phyloP scores from a whole-genome alignment of 1,140 invertebrate species.

The Neodiprion lecontei region DNA sequence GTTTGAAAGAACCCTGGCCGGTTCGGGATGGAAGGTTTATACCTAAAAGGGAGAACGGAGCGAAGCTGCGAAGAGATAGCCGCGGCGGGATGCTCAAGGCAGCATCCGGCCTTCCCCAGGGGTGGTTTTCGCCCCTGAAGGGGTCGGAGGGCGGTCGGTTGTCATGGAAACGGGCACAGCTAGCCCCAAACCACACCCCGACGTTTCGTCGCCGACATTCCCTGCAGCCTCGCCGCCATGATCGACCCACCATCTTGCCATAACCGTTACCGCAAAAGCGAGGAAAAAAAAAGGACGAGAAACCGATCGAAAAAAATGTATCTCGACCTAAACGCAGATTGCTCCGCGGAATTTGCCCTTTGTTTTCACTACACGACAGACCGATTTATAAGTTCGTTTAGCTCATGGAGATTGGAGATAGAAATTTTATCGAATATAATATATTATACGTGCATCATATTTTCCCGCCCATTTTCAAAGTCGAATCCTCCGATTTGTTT shows the following conservation, averaged over 20 bases:
- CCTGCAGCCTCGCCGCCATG: constrained; percentile 49
- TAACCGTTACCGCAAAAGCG: constrained; percentile 20
- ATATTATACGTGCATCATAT: too few relatives aligned
- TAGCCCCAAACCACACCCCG: constrained; percentile 46
- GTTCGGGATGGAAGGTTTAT: too few relatives aligned
- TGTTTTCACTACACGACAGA: too few relatives aligned
- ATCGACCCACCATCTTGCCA: constrained; percentile 62
- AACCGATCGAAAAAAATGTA: background rate
- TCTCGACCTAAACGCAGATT: too few relatives aligned
- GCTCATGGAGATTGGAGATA: too few relatives aligned
- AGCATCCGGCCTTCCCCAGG: constrained; percentile 53
- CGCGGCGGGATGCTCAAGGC: constrained; percentile 35
- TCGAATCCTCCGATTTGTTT: too few relatives aligned
- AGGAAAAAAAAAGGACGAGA: constrained; percentile 11
- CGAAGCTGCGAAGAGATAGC: constrained; percentile 19
- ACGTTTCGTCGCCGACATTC: constrained; percentile 23
- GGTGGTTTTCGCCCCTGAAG: constrained; percentile 31
- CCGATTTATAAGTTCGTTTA: too few relatives aligned
- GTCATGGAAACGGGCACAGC: constrained; percentile 58
- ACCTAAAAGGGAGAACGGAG: background rate
- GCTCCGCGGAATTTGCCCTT: too few relatives aligned
- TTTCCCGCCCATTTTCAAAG: too few relatives aligned
- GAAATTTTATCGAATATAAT: too few relatives aligned
- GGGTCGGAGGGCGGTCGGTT: constrained; percentile 59
- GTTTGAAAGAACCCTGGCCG: too few relatives aligned